Percentiles rank a stretch among this genome's conserved stretches.
phyloP scores from a whole-genome alignment of 2,888 invertebrate species.

The Latheticus oryzae region DNA sequence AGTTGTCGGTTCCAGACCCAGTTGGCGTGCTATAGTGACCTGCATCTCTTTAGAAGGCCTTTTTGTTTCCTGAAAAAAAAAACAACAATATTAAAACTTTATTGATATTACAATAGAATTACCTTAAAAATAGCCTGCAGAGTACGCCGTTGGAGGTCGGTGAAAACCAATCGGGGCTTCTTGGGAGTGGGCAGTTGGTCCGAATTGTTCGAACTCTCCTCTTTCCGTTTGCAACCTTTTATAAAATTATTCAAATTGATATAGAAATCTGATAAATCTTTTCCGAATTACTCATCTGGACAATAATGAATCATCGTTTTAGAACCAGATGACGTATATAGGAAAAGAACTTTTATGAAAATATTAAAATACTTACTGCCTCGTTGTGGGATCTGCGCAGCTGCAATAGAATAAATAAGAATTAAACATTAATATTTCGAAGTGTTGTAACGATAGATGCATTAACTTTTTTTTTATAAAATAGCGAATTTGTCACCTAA shows the following conservation, averaged over 20 bases:
- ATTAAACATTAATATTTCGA: conserved; percentile 25
- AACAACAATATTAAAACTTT: no score
- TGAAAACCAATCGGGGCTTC: conserved; percentile 99
- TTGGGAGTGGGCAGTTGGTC: conserved; percentile 94
- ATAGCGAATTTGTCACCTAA: conserved; percentile 32
- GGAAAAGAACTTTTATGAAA: conserved; percentile 13
- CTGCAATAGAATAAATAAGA: conserved; percentile 73
- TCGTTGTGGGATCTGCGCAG: conserved; percentile 90
- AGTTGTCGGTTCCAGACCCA: conserved; percentile 96
- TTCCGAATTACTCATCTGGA: conserved; percentile 19
- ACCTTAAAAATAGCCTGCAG: conserved; percentile 99
- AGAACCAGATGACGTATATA: conserved; percentile 24
- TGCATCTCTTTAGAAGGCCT: conserved; percentile 99
- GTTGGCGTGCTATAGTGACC: conserved; percentile 96
- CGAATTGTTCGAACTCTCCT: conserved; percentile 82
- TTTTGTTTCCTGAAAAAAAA: conserved; percentile 95
- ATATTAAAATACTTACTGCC: conserved; percentile 78
- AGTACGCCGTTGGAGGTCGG: conserved; percentile 99
- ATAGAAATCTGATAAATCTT: conserved; percentile 16
- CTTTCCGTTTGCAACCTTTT: conserved; percentile 95
- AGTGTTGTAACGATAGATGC: conserved; percentile 23
- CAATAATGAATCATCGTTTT: conserved; percentile 8
- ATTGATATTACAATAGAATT: no score
- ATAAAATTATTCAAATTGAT: no score
- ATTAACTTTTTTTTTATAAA: conserved; percentile 21